These are phyloP conservation scores for Alloscopus bannaensis DNA, from an alignment of 2,888 invertebrate species.

Conservation along the genomic window DNA sequence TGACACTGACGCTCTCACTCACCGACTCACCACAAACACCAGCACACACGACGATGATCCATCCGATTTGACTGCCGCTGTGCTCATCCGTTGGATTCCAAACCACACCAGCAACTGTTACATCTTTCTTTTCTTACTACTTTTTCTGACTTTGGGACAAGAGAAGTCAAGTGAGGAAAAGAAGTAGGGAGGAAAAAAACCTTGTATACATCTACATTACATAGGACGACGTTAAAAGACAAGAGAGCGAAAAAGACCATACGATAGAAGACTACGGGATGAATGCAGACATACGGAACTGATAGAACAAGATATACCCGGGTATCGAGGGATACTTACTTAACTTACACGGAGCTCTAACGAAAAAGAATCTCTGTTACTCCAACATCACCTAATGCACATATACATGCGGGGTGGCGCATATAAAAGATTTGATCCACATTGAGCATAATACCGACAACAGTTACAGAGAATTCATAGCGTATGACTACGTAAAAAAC, in stretches of 20 bases:
- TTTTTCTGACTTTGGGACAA: slow-evolving; percentile 57
- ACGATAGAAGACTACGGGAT: slow-evolving; percentile 27
- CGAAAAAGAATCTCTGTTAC: slow-evolving; percentile 11
- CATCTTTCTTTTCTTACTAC: slow-evolving; percentile 49
- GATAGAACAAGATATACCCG: slow-evolving; percentile 52
- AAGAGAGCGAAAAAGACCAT: background rate
- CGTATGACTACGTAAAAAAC: slow-evolving; percentile 8
- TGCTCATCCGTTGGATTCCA: slow-evolving; percentile 61
- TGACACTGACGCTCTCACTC: no score
- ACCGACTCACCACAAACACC: slow-evolving; percentile 44
- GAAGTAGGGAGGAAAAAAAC: slow-evolving; percentile 18
- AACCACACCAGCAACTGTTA: slow-evolving; percentile 64
- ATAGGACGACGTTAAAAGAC: slow-evolving; percentile 13
- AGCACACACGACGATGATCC: slow-evolving; percentile 18
- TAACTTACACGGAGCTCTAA: slow-evolving; percentile 12
- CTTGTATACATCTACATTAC: slow-evolving; percentile 16
- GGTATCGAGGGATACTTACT: slow-evolving; percentile 57
- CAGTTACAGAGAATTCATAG: slow-evolving; percentile 42
- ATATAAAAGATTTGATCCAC: slow-evolving; percentile 17
- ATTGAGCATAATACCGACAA: slow-evolving; percentile 21
- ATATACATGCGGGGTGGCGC: no score
- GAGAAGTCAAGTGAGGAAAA: slow-evolving; percentile 46
- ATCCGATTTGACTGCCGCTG: slow-evolving; percentile 45
- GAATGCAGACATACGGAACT: slow-evolving; percentile 41
- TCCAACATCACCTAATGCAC: no score